Percentiles rank a stretch among this genome's conserved stretches.
phyloP scores from a whole-genome alignment of 1,140 invertebrate species.

The Polypedilum pembai region DNA sequence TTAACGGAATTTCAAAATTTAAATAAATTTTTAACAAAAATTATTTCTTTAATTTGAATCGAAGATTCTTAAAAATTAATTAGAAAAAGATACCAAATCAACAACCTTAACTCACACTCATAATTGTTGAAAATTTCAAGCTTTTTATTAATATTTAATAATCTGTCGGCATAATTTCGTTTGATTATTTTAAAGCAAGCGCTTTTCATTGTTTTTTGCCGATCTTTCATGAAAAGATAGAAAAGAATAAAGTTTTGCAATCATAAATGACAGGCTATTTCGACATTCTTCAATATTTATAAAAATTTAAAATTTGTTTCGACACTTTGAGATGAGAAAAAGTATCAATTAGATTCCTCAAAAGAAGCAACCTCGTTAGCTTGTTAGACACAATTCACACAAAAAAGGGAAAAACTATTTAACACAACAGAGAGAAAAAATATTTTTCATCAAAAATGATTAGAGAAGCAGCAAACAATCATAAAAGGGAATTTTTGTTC shows the following conservation, averaged over 20 bases:
- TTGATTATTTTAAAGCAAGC: not conserved
- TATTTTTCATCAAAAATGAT: not conserved
- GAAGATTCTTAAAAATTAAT: no score
- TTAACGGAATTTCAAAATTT: no score
- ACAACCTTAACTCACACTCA: constrained; percentile 7
- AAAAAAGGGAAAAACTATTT: no score
- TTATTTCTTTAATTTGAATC: no score
- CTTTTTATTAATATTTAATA: constrained; percentile 26
- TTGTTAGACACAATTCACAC: no score
- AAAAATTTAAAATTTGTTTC: not conserved
- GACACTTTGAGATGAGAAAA: not conserved
- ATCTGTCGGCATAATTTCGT: constrained; percentile 21
- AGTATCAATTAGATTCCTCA: no score
- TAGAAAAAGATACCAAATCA: not conserved
- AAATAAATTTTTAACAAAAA: no score
- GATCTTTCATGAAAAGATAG: not conserved
- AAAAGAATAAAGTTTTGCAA: no score
- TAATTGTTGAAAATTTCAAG: not conserved
- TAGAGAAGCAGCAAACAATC: not conserved
- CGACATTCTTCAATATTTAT: no score
- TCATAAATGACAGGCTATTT: no score
- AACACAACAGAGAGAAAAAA: not conserved
- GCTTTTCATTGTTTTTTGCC: constrained; percentile 11
- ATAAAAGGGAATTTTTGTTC: constrained; percentile 1
- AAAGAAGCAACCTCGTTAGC: no score